phyloP scores from a whole-genome alignment of 2,113 vertebrate genomes.

The Lepisosteus osseus region DNA sequence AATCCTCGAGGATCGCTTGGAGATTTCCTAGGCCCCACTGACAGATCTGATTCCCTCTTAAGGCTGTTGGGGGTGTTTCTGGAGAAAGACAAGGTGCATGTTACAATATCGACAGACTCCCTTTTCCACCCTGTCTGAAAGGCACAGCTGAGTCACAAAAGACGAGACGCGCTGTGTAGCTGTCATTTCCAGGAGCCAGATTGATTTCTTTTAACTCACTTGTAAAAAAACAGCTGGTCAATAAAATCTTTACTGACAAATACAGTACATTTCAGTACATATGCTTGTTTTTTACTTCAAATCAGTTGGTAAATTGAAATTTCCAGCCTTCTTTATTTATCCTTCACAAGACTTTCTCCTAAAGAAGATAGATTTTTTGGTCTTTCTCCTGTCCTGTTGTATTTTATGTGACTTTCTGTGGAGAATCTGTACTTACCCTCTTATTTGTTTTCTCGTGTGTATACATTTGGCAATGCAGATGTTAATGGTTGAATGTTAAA shows the following conservation, averaged over 20 bases:
- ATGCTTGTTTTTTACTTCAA: slow-evolving; percentile 9
- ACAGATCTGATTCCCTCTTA: slow-evolving; percentile 4
- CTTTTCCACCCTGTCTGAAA: background rate
- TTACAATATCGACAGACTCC: background rate
- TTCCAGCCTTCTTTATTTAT: too few relatives aligned
- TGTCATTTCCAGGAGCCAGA: slow-evolving; percentile 3
- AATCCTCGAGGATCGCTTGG: background rate
- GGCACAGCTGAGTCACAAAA: background rate
- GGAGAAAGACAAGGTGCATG: slow-evolving; percentile 1
- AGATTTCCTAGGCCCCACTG: background rate
- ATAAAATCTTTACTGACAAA: slow-evolving; percentile 26
- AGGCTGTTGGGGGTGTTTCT: background rate
- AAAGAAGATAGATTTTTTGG: too few relatives aligned
- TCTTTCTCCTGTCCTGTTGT: too few relatives aligned
- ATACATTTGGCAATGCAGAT: slow-evolving; percentile 2
- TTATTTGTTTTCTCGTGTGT: background rate
- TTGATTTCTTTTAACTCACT: slow-evolving; percentile 16
- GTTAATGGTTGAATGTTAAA: background rate
- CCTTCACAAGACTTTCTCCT: too few relatives aligned
- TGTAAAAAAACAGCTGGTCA: slow-evolving; percentile 16
- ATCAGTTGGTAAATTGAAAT: background rate
- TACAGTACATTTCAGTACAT: slow-evolving; percentile 9
- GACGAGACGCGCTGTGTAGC: background rate
- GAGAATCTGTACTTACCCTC: background rate
- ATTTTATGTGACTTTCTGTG: background rate